Evolutionary conservation across 2,888 invertebrate species (phyloP).

Genomic region (Ramazzottius varieornatus): DNA sequence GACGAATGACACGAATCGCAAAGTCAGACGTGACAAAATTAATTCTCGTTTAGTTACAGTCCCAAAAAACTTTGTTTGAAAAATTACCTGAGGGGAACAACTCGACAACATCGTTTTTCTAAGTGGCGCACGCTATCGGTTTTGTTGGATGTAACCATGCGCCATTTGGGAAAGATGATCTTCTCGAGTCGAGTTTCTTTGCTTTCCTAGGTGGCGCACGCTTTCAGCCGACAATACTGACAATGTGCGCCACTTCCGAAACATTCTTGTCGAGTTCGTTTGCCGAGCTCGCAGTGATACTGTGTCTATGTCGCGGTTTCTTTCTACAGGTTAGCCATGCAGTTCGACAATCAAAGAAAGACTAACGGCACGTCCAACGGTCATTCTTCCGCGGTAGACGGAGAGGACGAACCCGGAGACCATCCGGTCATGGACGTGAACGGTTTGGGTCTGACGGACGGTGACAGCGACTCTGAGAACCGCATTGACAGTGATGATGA

Average conservation of each 20-base stretch:
- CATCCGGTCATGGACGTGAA: slow-evolving; percentile 20
- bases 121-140: slow-evolving; percentile 13
- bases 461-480: slow-evolving; percentile 20
- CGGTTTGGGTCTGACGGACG: slow-evolving; percentile 10
- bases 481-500: slow-evolving; percentile 18
- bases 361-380: not conserved
- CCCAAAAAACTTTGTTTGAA: too few species aligned
- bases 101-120: too few species aligned
- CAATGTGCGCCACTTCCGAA: too few species aligned
- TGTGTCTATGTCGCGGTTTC: not conserved
- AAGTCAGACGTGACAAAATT: too few species aligned
- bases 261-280: too few species aligned
- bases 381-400: not conserved
- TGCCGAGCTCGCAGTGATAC: too few species aligned
- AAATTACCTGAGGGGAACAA: too few species aligned
- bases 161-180: not conserved
- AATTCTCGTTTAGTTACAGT: too few species aligned
- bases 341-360: not conserved
- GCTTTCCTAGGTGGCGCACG: not conserved
- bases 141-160: not conserved
- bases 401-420: slow-evolving; percentile 12
- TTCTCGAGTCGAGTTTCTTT: not conserved
- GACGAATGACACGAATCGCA: too few species aligned
- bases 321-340: not conserved
- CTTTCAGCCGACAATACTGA: not conserved